phyloP scores from a whole-genome alignment of 1,140 invertebrate genomes.

The Procambarus clarkii region DNA sequence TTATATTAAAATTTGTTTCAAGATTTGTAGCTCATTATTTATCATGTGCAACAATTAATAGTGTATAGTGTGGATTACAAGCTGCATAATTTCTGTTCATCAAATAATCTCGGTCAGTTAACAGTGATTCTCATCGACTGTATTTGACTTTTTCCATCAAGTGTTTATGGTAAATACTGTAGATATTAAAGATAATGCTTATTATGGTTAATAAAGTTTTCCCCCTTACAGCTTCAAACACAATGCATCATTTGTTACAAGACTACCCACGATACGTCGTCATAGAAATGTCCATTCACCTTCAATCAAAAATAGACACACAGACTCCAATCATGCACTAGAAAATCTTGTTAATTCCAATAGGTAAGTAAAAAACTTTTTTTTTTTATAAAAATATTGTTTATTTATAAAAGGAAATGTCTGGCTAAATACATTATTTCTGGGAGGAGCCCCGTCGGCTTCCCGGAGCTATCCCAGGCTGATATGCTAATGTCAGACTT shows the following conservation, averaged over 20 bases:
- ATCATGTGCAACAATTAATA: background rate
- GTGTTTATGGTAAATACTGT: too few species aligned
- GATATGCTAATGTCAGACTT: too few species aligned
- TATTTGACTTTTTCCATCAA: background rate
- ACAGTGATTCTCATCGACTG: background rate
- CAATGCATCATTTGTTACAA: constrained; percentile 92
- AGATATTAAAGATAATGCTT: background rate
- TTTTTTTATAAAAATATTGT: background rate
- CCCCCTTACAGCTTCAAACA: constrained; percentile 88
- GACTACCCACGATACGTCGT: constrained; percentile 88
- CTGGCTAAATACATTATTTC: too few species aligned
- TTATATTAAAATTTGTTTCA: background rate
- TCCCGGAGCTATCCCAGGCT: too few species aligned
- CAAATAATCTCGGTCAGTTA: background rate
- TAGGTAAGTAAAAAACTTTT: constrained; percentile 56
- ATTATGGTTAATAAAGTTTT: background rate
- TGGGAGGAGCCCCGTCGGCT: too few species aligned
- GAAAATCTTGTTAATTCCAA: constrained; percentile 70
- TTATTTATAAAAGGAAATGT: too few species aligned
- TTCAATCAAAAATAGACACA: constrained; percentile 64
- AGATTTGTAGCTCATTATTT: background rate
- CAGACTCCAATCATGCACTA: constrained; percentile 69
- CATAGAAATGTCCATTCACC: constrained; percentile 84
- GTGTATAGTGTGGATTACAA: background rate
- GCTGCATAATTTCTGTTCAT: background rate